A percentile compares a stretch with the other conserved stretches of the same genome.
Conservation (phyloP, 2,113 vertebrate species). For the Beaufortia kweichowensis region DNA sequence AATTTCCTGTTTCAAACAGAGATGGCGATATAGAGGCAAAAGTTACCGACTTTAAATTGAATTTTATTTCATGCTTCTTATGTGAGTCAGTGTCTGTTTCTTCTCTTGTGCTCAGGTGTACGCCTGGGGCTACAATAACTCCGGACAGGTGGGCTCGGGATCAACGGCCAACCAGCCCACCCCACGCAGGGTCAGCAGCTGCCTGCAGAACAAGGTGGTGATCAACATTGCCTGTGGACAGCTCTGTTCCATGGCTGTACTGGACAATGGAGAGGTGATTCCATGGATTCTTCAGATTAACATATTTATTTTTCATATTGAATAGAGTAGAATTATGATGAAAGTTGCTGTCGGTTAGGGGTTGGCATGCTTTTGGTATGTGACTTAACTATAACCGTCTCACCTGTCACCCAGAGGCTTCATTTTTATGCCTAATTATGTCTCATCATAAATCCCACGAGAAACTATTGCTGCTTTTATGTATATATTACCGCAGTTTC, state of each 20-base stretch:
- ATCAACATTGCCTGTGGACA: conserved; percentile 94
- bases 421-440: background rate
- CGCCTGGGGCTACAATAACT: conserved; percentile 98
- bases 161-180: conserved; percentile 96
- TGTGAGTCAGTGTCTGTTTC: conserved; percentile 24
- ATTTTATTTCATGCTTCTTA: background rate
- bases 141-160: conserved; percentile 94
- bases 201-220: conserved; percentile 90
- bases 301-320: background rate
- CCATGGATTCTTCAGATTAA: background rate
- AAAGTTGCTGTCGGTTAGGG: background rate
- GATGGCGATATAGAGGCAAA: too few species aligned
- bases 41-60: too few species aligned
- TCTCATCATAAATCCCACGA: too few species aligned
- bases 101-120: conserved; percentile 79
- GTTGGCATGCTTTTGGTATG: background rate
- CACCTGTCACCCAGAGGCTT: background rate
- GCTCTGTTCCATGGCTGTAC: conserved; percentile 95
- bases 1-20: too few species aligned
- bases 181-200: conserved; percentile 90
- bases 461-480: too few species aligned
- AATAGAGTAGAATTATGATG: background rate
- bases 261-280: conserved; percentile 91
- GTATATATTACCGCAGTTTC: too few species aligned
- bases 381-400: background rate